Conservation (phyloP, 2,888 invertebrate genomes). For the Tetranychus truncatus region DNA sequence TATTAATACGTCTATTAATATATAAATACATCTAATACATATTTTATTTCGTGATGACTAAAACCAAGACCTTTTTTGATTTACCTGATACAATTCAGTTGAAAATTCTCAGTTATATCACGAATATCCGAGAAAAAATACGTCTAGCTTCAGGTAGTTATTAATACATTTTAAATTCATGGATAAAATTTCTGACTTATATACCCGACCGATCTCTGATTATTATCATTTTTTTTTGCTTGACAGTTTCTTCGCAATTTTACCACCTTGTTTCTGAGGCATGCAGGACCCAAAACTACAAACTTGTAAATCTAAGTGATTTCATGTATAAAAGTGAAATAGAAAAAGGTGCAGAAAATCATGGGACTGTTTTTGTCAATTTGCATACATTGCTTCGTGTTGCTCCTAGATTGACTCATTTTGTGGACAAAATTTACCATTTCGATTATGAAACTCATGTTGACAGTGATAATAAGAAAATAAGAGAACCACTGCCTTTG, state of each 20-base stretch:
- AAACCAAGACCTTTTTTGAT: not conserved
- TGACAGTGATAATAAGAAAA: not conserved
- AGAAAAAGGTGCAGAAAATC: too few relatives aligned
- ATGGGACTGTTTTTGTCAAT: not conserved
- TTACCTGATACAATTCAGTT: slow-evolving; percentile 16
- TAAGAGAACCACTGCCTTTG: not conserved
- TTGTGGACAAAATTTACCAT: not conserved
- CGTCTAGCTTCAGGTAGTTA: not conserved
- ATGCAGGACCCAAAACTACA: not conserved
- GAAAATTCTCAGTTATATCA: slow-evolving; percentile 13
- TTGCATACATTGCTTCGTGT: not conserved
- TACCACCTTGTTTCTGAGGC: not conserved
- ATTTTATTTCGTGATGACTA: too few relatives aligned
- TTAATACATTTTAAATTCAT: not conserved
- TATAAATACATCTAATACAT: too few relatives aligned
- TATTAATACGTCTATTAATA: too few relatives aligned
- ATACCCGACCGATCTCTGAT: too few relatives aligned
- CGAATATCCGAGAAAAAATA: not conserved
- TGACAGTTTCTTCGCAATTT: not conserved
- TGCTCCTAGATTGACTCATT: not conserved
- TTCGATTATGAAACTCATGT: not conserved
- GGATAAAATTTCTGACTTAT: not conserved
- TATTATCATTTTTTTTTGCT: not conserved
- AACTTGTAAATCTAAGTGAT: not conserved
- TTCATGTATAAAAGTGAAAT: not conserved